Evolutionary conservation across 2,797 vertebrate genomes (phyloP).

Genomic region (Pangasius sanitwongsei): DNA sequence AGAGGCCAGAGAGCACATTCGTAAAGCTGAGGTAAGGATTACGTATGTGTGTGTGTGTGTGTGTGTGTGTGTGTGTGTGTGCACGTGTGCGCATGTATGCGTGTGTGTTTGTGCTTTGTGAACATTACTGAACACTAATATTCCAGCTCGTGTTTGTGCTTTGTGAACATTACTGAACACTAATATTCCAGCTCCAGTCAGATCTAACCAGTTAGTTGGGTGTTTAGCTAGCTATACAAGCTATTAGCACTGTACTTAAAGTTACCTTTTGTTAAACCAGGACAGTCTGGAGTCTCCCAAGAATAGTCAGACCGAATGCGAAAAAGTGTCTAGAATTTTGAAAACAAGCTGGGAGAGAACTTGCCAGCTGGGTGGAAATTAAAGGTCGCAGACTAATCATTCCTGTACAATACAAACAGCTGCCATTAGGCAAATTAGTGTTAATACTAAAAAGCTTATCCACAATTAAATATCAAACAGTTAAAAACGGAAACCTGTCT

Average conservation of each 20-base stretch:
- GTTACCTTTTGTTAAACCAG: neutral
- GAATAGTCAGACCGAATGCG: neutral
- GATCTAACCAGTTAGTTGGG: neutral
- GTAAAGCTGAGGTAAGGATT: constrained; percentile 88
- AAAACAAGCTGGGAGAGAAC: neutral
- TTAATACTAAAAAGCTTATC: no score
- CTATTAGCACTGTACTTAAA: neutral
- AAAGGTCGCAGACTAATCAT: no score
- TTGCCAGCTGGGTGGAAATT: neutral
- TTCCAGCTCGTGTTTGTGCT: neutral
- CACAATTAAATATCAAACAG: no score
- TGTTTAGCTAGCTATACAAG: neutral
- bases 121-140: neutral
- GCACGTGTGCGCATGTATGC: no score
- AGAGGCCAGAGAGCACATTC: constrained; percentile 91
- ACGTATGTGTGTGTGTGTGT: constrained; percentile 30
- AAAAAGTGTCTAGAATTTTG: neutral
- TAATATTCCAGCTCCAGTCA: neutral
- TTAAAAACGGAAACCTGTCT: no score
- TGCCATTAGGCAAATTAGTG: no score
- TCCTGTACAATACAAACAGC: no score
- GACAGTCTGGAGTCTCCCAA: neutral
- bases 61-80: neutral
- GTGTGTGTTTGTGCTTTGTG: no score
- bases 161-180: no score